Evolutionary conservation across 1,140 invertebrate species (phyloP).

Genomic region (Scaptomyza graminum): DNA sequence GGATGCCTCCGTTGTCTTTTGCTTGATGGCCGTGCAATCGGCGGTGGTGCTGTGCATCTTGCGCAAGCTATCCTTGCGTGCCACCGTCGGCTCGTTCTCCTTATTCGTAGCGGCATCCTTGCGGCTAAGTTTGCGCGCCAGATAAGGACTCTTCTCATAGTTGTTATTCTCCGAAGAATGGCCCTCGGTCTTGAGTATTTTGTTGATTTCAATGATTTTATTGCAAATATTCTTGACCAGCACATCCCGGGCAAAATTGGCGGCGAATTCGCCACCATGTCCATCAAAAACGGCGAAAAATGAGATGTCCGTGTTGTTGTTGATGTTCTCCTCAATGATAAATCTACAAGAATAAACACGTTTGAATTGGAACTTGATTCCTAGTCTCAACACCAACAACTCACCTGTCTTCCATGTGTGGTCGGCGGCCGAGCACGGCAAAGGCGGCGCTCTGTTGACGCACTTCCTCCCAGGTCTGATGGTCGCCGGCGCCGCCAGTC

Average conservation of each 20-base stretch:
- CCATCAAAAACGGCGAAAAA: slow-evolving; percentile 97
- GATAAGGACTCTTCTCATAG: slow-evolving; percentile 74
- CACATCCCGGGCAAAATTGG: slow-evolving; percentile 94
- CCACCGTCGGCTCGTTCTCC: slow-evolving; percentile 72
- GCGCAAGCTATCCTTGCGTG: slow-evolving; percentile 71
- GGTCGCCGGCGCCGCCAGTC: slow-evolving; percentile 85
- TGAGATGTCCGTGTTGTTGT: slow-evolving; percentile 89
- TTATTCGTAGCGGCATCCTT: slow-evolving; percentile 68
- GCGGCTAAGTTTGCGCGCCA: slow-evolving; percentile 70
- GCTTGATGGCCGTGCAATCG: slow-evolving; percentile 66
- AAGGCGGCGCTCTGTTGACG: slow-evolving; percentile 91
- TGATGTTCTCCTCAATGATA: slow-evolving; percentile 91
- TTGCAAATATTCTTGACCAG: slow-evolving; percentile 90
- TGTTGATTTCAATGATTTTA: slow-evolving; percentile 89
- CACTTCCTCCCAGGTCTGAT: slow-evolving; percentile 89
- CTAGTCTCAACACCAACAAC: not conserved
- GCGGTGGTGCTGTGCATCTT: slow-evolving; percentile 70
- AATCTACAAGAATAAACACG: slow-evolving; percentile 84
- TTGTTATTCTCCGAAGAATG: slow-evolving; percentile 23
- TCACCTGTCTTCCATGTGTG: slow-evolving; percentile 95
- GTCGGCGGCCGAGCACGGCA: slow-evolving; percentile 94
- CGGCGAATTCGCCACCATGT: slow-evolving; percentile 97
- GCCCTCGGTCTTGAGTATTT: slow-evolving; percentile 85
- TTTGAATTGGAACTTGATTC: not conserved
- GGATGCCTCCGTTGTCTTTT: slow-evolving; percentile 63